Conservation (phyloP, 92 coral and sea anemone genomes). For the Porites lobata region DNA sequence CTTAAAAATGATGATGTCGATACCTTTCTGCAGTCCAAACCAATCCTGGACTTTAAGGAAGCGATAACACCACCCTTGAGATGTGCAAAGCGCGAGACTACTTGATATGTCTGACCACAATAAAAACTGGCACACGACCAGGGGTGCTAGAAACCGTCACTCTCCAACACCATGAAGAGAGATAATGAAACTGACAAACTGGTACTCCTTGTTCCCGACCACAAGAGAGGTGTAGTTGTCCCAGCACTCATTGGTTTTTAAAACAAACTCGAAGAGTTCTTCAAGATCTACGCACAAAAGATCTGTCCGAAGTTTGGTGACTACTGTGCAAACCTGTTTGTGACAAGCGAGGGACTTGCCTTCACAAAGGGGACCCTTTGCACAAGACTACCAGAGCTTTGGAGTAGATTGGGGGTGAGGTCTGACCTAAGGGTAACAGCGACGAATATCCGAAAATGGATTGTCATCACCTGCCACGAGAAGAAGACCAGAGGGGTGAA, state of each 20-base stretch:
- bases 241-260: slow-evolving; percentile 3
- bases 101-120: neutral
- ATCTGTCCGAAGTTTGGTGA: slow-evolving; percentile 4
- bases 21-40: neutral
- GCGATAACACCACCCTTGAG: neutral
- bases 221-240: neutral
- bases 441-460: slow-evolving; percentile 18
- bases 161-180: too few relatives aligned
- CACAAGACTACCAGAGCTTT: neutral
- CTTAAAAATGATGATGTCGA: too few relatives aligned
- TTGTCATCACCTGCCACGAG: neutral
- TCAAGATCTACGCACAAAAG: neutral
- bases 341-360: neutral
- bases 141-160: too few relatives aligned
- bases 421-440: neutral
- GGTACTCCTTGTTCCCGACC: slow-evolving; percentile 8
- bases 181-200: neutral
- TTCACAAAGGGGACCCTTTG: neutral
- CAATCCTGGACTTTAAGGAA: neutral
- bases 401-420: neutral
- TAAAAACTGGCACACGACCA: too few relatives aligned
- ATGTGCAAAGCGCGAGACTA: slow-evolving; percentile 1
- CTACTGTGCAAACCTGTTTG: neutral
- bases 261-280: neutral
- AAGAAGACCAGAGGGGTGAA: neutral